Evolutionary conservation across 1,140 invertebrate species (phyloP).

Genomic region (Diabrotica virgifera): DNA sequence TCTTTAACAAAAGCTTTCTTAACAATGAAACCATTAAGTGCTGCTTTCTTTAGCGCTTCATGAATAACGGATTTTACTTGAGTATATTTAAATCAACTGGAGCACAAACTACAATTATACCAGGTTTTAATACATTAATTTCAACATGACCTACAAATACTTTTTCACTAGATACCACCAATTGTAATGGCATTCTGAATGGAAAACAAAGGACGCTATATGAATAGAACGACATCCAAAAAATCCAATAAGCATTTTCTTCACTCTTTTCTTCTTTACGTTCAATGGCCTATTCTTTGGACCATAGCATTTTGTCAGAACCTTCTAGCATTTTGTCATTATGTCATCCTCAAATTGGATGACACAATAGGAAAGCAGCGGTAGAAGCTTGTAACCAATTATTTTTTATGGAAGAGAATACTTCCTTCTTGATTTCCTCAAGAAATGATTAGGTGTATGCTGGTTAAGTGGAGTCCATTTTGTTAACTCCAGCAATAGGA

Average conservation of each 20-base stretch:
- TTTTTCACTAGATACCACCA: slow-evolving; percentile 96
- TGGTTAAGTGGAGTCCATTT: slow-evolving; percentile 94
- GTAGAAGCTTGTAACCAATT: slow-evolving; percentile 90
- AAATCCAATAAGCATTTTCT: slow-evolving; percentile 86
- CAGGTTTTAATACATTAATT: slow-evolving; percentile 92
- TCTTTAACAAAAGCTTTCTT: slow-evolving; percentile 96
- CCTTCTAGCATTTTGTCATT: slow-evolving; percentile 90
- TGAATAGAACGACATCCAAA: slow-evolving; percentile 83
- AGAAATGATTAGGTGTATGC: slow-evolving; percentile 82
- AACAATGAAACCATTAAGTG: slow-evolving; percentile 92
- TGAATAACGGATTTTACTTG: slow-evolving; percentile 97
- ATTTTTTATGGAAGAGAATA: slow-evolving; percentile 89
- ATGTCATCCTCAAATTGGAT: slow-evolving; percentile 93
- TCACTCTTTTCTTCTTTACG: slow-evolving; percentile 80
- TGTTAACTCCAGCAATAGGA: slow-evolving; percentile 91
- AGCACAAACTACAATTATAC: slow-evolving; percentile 88
- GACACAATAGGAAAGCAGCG: slow-evolving; percentile 88
- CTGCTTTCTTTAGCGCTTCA: slow-evolving; percentile 81
- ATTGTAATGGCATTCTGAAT: slow-evolving; percentile 94
- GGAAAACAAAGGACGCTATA: slow-evolving; percentile 61
- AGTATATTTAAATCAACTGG: slow-evolving; percentile 84
- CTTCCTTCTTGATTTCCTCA: slow-evolving; percentile 91
- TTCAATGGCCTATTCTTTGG: slow-evolving; percentile 87
- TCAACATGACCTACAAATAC: slow-evolving; percentile 96
- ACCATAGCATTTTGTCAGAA: slow-evolving; percentile 81